A percentile compares a stretch with the other conserved stretches of the same genome.
These are phyloP conservation scores for Melanotaenia duboulayi DNA, from an alignment of 2,113 vertebrate species.

Conservation along the genomic window DNA sequence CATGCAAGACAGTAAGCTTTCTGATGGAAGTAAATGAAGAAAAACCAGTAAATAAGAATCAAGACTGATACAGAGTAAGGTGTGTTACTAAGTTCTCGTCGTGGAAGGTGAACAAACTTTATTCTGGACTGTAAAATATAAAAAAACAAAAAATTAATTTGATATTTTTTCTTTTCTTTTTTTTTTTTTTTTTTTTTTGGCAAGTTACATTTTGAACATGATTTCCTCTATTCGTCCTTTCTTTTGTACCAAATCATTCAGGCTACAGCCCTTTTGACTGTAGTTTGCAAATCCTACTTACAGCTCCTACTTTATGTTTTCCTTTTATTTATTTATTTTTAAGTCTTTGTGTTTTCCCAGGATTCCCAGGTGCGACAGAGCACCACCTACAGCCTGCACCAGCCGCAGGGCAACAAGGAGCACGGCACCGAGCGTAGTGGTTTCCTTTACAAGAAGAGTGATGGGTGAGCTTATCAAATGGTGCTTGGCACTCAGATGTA, in stretches of 20 bases:
- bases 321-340: slow-evolving; percentile 2
- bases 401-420: slow-evolving; percentile 99
- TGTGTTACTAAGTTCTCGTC: background rate
- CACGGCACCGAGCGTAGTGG: slow-evolving; percentile 95
- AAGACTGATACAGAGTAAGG: background rate
- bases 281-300: background rate
- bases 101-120: background rate
- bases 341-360: slow-evolving; percentile 68
- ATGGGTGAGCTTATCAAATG: slow-evolving; percentile 84
- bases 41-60: background rate
- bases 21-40: slow-evolving; percentile 11
- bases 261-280: slow-evolving; percentile 16
- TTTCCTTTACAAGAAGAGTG: slow-evolving; percentile 95
- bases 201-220: too few species aligned
- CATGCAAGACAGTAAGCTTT: background rate
- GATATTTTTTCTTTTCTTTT: background rate
- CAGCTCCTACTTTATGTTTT: background rate
- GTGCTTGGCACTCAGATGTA: background rate
- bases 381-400: slow-evolving; percentile 95
- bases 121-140: background rate
- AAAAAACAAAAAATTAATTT: background rate
- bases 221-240: slow-evolving; percentile 18
- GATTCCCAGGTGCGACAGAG: slow-evolving; percentile 94
- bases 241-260: slow-evolving; percentile 13
- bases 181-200: background rate